Base-by-base conservation (phyloP, 2,888 invertebrate species). In the Drosophila testacea region DNA sequence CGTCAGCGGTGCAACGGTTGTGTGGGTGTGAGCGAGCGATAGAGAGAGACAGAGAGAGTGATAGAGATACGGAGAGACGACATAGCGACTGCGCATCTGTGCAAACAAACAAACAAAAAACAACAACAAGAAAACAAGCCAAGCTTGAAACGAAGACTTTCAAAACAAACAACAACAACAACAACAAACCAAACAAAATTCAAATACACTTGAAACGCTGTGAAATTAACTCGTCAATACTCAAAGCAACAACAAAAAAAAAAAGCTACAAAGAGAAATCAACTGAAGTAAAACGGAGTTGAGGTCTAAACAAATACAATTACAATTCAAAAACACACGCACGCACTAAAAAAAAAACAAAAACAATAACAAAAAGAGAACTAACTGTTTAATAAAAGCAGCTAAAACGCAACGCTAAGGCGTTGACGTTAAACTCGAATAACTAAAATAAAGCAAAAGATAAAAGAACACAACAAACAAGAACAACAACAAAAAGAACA, bases 161-260 rank as follows among this genome's bases (percentile, higher is more conserved):
- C 72, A 83, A 76, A 72, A 75, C 48, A 16, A 16, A 16, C 63
- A 63, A 56, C 56, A 80, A 73, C 69, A 81, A 71, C 68, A 80
- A 76, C 66, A 81, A 83, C 67, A 73, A 82, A 83, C 83, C 79
- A 88, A 85, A 85, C 81, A 83, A 80, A 85, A 88, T 73, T 76
- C 81, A 86, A 85, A 84, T 79, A 77, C 61, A 75, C 57, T 66
- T 82, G 76, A 73, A 83, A 85, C 82, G 85, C 85, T 85, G 85
- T 85, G 85, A 85, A 85, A 85, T 88, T 88, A 85, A 85, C 85
- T 86, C 88, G 88, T 86, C 88, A 86, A 86, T 86, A 86, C 88
- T 86, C 88, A 86, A 88, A 87, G 72, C 77, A 84, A 79, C 80
- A 84, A 87, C 64, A 82, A 22, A 22, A 77, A 68, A 55, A 59